These are phyloP conservation scores for Megaustenia siamemsis DNA, from an alignment of 2,888 invertebrate genomes.

Conservation along the genomic window DNA sequence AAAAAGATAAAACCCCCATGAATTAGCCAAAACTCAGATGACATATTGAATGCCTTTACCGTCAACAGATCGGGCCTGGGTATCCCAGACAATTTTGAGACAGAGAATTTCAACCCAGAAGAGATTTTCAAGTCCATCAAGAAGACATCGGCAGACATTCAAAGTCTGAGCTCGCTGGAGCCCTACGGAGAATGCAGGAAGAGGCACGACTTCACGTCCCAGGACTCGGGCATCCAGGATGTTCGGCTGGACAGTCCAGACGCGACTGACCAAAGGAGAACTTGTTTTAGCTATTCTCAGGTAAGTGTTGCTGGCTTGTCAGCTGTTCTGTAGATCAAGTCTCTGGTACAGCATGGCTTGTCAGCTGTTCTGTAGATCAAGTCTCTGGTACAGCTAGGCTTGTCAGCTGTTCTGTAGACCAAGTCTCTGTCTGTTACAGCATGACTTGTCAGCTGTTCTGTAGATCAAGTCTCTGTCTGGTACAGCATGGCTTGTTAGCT, in stretches of 20 bases:
- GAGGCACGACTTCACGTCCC: conserved; percentile 83
- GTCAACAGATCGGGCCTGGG: conserved; percentile 58
- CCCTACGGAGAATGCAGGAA: conserved; percentile 74
- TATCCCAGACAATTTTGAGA: conserved; percentile 71
- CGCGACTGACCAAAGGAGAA: conserved; percentile 62
- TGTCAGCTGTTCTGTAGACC: too few species aligned
- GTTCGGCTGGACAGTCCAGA: conserved; percentile 79
- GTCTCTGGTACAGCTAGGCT: too few species aligned
- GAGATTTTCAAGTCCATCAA: conserved; percentile 88
- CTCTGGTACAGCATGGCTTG: too few species aligned
- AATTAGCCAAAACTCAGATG: too few species aligned
- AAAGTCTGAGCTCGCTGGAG: conserved; percentile 86
- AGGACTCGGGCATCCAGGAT: conserved; percentile 92
- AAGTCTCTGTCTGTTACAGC: too few species aligned
- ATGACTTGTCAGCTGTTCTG: too few species aligned
- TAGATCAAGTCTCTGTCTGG: too few species aligned
- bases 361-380: too few species aligned
- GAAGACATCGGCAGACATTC: conserved; percentile 95
- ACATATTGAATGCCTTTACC: too few species aligned
- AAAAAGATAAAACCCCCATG: too few species aligned
- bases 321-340: too few species aligned
- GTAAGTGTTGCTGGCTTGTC: neutral
- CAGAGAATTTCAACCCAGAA: conserved; percentile 84
- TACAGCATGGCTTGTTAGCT: too few species aligned
- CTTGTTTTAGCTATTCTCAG: conserved; percentile 34